phyloP scores from a whole-genome alignment of 92 coral and sea anemone species.

The Diadumene lineata region DNA sequence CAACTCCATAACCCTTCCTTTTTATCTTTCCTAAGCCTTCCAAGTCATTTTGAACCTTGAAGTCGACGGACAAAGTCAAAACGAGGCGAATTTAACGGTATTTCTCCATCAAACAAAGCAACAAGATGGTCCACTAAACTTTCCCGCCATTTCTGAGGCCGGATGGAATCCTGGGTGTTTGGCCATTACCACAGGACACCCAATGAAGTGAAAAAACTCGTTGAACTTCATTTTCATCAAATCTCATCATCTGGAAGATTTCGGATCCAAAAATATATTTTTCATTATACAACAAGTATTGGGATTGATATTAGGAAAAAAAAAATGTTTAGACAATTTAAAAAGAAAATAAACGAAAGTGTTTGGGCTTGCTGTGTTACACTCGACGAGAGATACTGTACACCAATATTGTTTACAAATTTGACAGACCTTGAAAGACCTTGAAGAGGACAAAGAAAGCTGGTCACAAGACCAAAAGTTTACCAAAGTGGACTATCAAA shows the following conservation, averaged over 20 bases:
- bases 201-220: not conserved
- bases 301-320: too few relatives aligned
- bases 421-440: not conserved
- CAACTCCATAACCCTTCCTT: slow-evolving; percentile 41
- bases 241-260: too few relatives aligned
- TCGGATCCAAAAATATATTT: too few relatives aligned
- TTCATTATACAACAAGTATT: too few relatives aligned
- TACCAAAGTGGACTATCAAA: too few relatives aligned
- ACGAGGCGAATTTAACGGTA: not conserved
- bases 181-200: not conserved
- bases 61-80: not conserved
- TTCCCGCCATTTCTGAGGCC: slow-evolving; percentile 32
- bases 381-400: not conserved
- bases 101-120: not conserved
- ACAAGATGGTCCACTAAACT: slow-evolving; percentile 3
- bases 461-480: not conserved
- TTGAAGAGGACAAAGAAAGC: not conserved
- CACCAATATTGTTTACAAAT: not conserved
- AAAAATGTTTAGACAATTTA: too few relatives aligned
- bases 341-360: not conserved
- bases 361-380: not conserved
- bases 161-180: slow-evolving; percentile 7
- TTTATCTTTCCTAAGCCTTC: not conserved
- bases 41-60: slow-evolving; percentile 1
- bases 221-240: not conserved